These are phyloP conservation scores for Leistus spinibarbis DNA, from an alignment of 2,888 invertebrate species.

Conservation along the genomic window DNA sequence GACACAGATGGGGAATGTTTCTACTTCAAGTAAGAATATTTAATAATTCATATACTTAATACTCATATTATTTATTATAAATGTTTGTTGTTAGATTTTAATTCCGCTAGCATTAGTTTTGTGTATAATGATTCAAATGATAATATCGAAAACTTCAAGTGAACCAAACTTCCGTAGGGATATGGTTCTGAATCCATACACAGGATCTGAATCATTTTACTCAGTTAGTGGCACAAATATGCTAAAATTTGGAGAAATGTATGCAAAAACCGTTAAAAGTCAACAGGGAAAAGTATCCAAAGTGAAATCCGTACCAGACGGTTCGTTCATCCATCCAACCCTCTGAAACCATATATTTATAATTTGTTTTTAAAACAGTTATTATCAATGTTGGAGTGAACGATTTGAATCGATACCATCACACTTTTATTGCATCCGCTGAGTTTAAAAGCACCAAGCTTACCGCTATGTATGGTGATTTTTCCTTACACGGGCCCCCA, in stretches of 20 bases:
- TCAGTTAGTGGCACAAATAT: constrained; percentile 28
- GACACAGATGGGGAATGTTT: constrained; percentile 14
- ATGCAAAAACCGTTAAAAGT: constrained; percentile 7
- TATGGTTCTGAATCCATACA: constrained; percentile 8
- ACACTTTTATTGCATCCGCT: constrained; percentile 56
- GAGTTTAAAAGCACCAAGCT: constrained; percentile 54
- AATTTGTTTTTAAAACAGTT: constrained; percentile 48
- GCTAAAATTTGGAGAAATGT: constrained; percentile 13
- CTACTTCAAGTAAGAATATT: constrained; percentile 17
- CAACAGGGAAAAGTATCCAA: constrained; percentile 6
- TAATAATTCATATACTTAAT: too few relatives aligned
- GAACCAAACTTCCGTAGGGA: not conserved
- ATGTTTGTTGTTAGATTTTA: constrained; percentile 11
- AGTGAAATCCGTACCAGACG: constrained; percentile 32
- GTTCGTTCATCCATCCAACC: constrained; percentile 7
- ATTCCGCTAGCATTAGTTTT: constrained; percentile 10
- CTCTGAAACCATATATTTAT: not conserved
- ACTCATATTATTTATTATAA: not conserved
- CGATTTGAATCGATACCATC: constrained; percentile 2
- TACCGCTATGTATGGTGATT: constrained; percentile 57
- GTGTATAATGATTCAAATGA: constrained; percentile 5
- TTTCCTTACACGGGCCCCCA: constrained; percentile 61
- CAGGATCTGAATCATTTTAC: constrained; percentile 24
- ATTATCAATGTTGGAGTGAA: constrained; percentile 30
- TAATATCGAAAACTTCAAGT: not conserved